phyloP scores from a whole-genome alignment of 53 echinoderm and acorn worm species.

The Holothuria leucospilota region DNA sequence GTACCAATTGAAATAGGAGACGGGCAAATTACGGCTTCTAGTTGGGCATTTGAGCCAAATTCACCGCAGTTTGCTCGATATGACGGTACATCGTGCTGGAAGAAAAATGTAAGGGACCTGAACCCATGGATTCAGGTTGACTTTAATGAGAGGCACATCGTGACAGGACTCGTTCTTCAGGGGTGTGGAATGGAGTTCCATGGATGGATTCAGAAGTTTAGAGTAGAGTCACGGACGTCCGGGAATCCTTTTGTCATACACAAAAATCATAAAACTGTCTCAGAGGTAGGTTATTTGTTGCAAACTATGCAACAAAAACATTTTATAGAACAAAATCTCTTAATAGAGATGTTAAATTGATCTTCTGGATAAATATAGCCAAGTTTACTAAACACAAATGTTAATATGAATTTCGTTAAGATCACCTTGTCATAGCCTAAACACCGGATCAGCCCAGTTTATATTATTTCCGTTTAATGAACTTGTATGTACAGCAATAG shows the following conservation, averaged over 20 bases:
- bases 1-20: constrained; percentile 8
- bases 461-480: too few species aligned
- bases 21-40: constrained; percentile 1
- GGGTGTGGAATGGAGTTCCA: constrained; percentile 3
- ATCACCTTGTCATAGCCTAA: too few species aligned
- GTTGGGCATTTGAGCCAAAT: not conserved
- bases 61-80: not conserved
- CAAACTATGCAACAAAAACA: too few species aligned
- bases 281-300: too few species aligned
- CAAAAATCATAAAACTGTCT: not conserved
- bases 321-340: too few species aligned
- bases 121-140: constrained; percentile 30
- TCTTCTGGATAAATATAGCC: too few species aligned
- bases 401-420: too few species aligned
- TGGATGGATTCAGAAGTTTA: constrained; percentile 6
- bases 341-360: too few species aligned
- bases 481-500: too few species aligned
- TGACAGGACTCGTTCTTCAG: constrained; percentile 15
- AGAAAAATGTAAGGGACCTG: not conserved
- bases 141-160: not conserved
- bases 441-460: too few species aligned
- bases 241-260: constrained; percentile 6
- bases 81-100: constrained; percentile 31
- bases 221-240: not conserved
- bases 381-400: too few species aligned